Base-by-base conservation (phyloP, 1,140 invertebrate genomes). In the Listronotus bonariensis region DNA sequence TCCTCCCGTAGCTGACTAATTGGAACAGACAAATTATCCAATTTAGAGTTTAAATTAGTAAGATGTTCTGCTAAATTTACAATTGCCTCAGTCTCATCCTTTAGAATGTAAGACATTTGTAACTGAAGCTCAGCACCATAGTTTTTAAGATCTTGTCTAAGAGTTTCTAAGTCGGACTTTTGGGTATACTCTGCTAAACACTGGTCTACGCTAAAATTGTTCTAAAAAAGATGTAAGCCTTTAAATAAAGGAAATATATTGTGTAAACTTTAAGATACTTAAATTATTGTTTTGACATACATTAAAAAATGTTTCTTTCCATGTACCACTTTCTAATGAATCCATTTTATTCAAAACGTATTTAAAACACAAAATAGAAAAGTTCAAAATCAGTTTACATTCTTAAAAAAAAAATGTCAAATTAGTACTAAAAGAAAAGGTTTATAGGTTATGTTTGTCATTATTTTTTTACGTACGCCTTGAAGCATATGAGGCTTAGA, bases 21-120 rank as follows among this genome's bases (percentile, higher is more conserved):
- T 3, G 74, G 74, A 11, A 67, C 43, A 7, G 75, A 70, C 46
- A 76, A 63, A 51, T 75, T 65, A 45, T 71, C 68, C 18, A 76
- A 72, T 67, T 72, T 75, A 18, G 68, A 69, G 69, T 67, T 71
- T 34, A 76, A 65, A 68, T 73, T 73, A 20, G 72, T 75, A 49
- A 76, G 63, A 69, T 72, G 68, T 64, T 76, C 74, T 9, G 75
- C 75, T 46, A 76, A 65, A 65, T 75, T 74, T 6, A 75, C 74
- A 46, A 76, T 76, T 9, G 70, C 68, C 68, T 76, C 74, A 1
- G 75, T 76, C 68, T 76, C 74, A 46, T 66, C 72, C 68, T 75
- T 76, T n/a, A 76, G 62, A 55, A 76, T 76, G 38, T 76, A 71
- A 20, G 70, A 65, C 74, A 75, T 76, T 41, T 69, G 56, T 41